Evolutionary conservation across 2,797 vertebrate genomes (phyloP).

Genomic region (Cryptoprocta ferox): DNA sequence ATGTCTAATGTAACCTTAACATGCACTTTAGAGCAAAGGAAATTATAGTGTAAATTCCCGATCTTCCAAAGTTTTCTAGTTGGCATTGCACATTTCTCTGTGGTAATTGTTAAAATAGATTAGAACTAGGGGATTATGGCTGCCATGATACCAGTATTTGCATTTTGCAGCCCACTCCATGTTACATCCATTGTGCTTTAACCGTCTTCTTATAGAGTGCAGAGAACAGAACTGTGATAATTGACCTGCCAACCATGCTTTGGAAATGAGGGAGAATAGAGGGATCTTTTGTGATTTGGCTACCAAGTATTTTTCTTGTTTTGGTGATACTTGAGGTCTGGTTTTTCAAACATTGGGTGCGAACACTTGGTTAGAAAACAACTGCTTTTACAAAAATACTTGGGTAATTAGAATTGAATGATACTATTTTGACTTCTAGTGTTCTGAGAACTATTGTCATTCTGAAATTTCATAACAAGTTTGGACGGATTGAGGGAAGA

Average conservation of each 20-base stretch:
- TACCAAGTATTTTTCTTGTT: not conserved
- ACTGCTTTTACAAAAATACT: constrained; percentile 5
- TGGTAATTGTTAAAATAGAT: not conserved
- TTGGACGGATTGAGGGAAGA: not conserved
- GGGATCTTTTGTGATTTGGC: not conserved
- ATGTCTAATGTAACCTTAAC: not conserved
- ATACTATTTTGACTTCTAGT: not conserved
- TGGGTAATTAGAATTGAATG: constrained; percentile 27
- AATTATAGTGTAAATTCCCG: not conserved
- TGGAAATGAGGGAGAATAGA: not conserved
- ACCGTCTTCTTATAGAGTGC: not conserved
- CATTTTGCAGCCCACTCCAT: not conserved
- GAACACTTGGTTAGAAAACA: constrained; percentile 6
- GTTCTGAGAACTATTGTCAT: not conserved
- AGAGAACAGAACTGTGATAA: not conserved
- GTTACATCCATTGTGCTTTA: not conserved
- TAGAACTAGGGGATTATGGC: not conserved
- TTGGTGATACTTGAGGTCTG: constrained; percentile 4
- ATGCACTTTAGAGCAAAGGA: not conserved
- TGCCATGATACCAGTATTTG: not conserved
- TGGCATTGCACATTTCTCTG: not conserved
- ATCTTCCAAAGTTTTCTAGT: not conserved
- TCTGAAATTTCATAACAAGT: constrained; percentile 6
- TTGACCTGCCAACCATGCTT: not conserved
- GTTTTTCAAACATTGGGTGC: constrained; percentile 43